Conservation (phyloP, 2,888 invertebrate species). For the Diarsia brunnea region DNA sequence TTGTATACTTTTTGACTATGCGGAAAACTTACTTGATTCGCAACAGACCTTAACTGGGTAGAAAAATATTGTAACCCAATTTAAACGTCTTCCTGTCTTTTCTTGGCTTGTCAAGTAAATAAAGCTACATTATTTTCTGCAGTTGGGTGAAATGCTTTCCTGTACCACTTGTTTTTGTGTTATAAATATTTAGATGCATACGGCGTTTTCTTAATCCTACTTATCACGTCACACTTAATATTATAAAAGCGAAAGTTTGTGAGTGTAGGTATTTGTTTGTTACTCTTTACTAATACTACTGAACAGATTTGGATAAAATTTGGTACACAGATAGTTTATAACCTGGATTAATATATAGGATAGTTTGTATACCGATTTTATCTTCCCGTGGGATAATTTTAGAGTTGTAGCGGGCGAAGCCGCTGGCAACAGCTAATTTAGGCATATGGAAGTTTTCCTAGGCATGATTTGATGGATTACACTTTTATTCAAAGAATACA, state of each 20-base stretch:
- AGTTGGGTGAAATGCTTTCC: background rate
- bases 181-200: background rate
- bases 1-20: background rate
- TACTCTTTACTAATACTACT: no score
- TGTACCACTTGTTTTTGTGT: background rate
- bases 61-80: constrained; percentile 28
- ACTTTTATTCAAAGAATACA: background rate
- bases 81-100: constrained; percentile 9
- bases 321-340: no score
- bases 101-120: constrained; percentile 11
- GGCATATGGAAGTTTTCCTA: background rate
- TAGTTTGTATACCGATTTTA: no score
- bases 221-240: no score
- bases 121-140: constrained; percentile 12
- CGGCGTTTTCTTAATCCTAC: background rate
- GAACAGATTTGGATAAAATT: no score
- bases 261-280: no score
- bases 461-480: no score
- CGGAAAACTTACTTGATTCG: constrained; percentile 12
- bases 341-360: no score
- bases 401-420: no score
- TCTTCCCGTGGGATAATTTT: no score
- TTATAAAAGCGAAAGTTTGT: no score
- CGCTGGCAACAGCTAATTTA: no score
- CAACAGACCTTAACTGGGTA: constrained; percentile 9